A percentile compares a stretch with the other conserved stretches of the same genome.
These are phyloP conservation scores for Melanostoma scalare DNA, from an alignment of 2,888 invertebrate species.

Conservation along the genomic window DNA sequence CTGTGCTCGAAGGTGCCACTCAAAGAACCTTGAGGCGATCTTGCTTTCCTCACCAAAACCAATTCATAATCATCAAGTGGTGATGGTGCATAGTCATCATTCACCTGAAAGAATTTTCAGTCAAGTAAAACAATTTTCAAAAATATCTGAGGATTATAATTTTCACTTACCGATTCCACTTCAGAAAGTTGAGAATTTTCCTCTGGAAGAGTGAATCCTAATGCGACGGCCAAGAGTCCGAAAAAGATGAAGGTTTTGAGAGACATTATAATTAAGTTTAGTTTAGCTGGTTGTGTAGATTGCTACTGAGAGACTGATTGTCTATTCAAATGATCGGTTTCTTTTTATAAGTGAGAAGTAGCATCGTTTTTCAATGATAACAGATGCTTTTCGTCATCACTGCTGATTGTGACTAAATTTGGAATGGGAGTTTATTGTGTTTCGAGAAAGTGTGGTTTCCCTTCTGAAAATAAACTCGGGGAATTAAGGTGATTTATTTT, in stretches of 20 bases:
- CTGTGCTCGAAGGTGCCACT: conserved; percentile 6
- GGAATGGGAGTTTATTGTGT: not conserved
- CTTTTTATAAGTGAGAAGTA: conserved; percentile 3
- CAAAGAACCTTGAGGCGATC: conserved; percentile 29
- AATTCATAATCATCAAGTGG: not conserved
- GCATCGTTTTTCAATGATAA: not conserved
- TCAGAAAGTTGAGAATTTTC: not conserved
- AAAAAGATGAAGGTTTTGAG: conserved; percentile 39
- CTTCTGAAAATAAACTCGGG: not conserved
- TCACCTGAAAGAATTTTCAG: not conserved
- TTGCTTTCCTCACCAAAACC: conserved; percentile 3
- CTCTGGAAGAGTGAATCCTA: conserved; percentile 48
- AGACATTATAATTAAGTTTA: not conserved
- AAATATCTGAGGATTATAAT: not conserved
- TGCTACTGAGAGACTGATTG: conserved; percentile 2
- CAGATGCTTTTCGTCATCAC: not conserved
- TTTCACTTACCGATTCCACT: conserved; percentile 1
- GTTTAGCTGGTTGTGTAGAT: not conserved
- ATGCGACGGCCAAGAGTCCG: conserved; percentile 34
- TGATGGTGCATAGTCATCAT: not conserved
- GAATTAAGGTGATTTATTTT: too few relatives aligned
- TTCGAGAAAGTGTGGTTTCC: not conserved
- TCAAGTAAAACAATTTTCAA: not conserved
- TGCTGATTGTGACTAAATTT: not conserved
- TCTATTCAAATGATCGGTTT: not conserved